Evolutionary conservation across 2,113 vertebrate species (phyloP).

Genomic region (Plestiodon gilberti): DNA sequence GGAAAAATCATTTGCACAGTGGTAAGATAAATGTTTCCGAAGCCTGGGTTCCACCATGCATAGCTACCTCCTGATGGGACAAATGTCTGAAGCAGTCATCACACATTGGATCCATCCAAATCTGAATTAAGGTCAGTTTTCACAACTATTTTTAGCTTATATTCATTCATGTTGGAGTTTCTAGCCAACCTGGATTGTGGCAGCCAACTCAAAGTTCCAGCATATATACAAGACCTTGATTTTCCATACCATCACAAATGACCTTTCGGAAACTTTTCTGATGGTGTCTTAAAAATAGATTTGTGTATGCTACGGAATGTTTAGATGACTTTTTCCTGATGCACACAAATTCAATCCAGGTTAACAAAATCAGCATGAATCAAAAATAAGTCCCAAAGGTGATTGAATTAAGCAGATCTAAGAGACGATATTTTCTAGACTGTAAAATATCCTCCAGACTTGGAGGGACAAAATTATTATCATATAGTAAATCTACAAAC

Average conservation of each 20-base stretch:
- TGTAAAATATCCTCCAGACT: background rate
- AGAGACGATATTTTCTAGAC: background rate
- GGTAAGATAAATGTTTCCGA: too few relatives aligned
- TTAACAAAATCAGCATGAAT: background rate
- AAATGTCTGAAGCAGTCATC: background rate
- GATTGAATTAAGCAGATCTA: background rate
- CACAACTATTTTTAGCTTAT: background rate
- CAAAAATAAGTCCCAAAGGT: background rate
- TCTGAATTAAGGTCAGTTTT: background rate
- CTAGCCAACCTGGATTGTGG: background rate
- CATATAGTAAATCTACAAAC: background rate
- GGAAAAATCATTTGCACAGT: too few relatives aligned
- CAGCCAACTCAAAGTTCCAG: background rate
- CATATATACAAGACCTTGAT: background rate
- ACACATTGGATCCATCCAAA: background rate
- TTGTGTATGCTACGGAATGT: background rate
- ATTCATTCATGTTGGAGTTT: background rate
- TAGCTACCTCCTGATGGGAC: background rate
- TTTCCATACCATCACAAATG: background rate
- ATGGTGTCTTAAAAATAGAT: background rate
- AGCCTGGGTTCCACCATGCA: background rate
- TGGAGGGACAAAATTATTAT: background rate
- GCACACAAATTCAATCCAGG: background rate
- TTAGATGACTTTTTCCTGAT: background rate
- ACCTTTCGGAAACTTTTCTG: background rate